These are phyloP conservation scores for Drosophila bocki DNA, from an alignment of 1,140 invertebrate genomes.

Conservation along the genomic window DNA sequence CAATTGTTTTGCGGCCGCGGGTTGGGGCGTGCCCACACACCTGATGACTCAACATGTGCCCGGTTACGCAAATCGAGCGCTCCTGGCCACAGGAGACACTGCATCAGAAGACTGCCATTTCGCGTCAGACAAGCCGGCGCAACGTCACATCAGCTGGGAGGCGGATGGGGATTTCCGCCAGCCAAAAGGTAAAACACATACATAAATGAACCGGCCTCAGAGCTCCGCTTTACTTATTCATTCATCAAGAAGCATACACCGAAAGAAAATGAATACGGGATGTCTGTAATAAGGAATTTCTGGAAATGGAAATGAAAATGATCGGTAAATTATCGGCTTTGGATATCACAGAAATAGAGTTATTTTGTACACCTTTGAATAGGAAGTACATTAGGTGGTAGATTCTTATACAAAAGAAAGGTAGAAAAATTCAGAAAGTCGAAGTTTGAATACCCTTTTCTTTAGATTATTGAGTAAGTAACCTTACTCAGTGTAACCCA, in stretches of 20 bases:
- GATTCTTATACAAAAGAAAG: neutral
- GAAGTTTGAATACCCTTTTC: too few relatives aligned
- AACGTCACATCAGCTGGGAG: constrained; percentile 57
- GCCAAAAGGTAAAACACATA: constrained; percentile 46
- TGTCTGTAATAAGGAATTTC: neutral
- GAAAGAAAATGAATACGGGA: neutral
- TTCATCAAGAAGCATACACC: constrained; percentile 37
- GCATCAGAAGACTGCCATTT: constrained; percentile 59
- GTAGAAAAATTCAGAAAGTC: too few relatives aligned
- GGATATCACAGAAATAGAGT: too few relatives aligned
- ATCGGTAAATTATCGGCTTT: too few relatives aligned
- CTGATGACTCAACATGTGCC: constrained; percentile 74
- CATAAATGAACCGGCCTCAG: constrained; percentile 44
- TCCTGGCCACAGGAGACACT: constrained; percentile 70
- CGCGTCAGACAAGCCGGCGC: constrained; percentile 66
- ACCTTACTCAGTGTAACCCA: too few relatives aligned
- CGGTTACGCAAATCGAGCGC: constrained; percentile 72
- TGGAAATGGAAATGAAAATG: neutral
- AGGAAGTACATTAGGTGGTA: too few relatives aligned
- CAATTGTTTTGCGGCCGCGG: constrained; percentile 59
- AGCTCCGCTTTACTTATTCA: constrained; percentile 74
- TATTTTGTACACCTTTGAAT: too few relatives aligned
- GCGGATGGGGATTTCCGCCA: constrained; percentile 32
- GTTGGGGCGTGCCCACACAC: constrained; percentile 24
- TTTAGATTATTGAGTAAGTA: too few relatives aligned